Evolutionary conservation across 2,797 vertebrate genomes (phyloP), one percentile per base, ranked within the genome.

Genomic region (Typhlichthys eigenmanni): DNA sequence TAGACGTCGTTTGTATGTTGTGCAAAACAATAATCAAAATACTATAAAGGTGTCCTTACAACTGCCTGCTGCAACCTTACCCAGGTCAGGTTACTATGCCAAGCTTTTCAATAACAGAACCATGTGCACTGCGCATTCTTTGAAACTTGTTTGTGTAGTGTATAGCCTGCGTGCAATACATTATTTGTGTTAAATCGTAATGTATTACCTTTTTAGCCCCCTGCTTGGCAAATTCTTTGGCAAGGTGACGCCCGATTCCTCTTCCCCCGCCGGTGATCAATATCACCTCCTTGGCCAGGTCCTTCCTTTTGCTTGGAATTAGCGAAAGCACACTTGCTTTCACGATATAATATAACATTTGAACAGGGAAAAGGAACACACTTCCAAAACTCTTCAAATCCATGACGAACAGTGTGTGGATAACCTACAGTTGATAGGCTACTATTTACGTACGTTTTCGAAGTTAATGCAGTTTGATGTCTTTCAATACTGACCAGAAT

Each of bases 251-350:
- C 1, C 98, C 98, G 87, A 99, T 99, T 87, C 98, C 98, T 66
- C 96, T 87, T 82, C 97, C 98, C 61, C 98, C 97, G 10, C 98
- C 98, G 60, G 98, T 99, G 89, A 99, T 88, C 82, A 99, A 92
- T 47, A 99, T 96, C 77, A 87, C 93, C 78, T 99, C 96, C 82
- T 80, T 85, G 75, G 82, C 71, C 88, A 98, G 88, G 81, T 95
- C 95, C 72, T 94, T 94, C 66, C 89, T 91, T 59, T 84, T 88
- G 87, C 88, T 85, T 13, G 96, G 95, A 72, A 95, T 60, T 84
- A 96, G 66, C 77, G 87, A 67, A 17, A 86, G 81, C 75, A 93
- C 78, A 43, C 90, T 88, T 0, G 95, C 95, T 57, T 90, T 93
- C 34, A 91, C 72, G 75, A 94, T 78, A 68, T 91, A 85, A 46